Base-by-base conservation (phyloP, 53 echinoderm and acorn worm species). In the Stichopus horrens region DNA sequence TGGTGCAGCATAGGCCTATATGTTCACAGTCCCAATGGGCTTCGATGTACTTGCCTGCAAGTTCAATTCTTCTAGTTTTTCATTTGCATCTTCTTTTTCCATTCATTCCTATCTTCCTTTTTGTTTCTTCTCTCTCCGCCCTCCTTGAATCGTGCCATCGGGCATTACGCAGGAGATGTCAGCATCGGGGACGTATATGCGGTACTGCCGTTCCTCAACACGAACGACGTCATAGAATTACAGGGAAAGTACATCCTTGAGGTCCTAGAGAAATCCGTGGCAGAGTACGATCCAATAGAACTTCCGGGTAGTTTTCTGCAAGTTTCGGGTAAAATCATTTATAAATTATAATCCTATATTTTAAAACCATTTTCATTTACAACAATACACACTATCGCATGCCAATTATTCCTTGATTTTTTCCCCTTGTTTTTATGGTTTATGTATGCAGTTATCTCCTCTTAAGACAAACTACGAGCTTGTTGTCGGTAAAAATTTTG, bases 121-220 rank as follows among this genome's bases (percentile, higher is more conserved):
- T 63, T 16, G 5, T 13, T 63, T 16, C 10, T 63, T 63, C 16
- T 7, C 0, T 9, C 63, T 0, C 8, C 63, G 16, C 10, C 16
- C 5, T 63, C 11, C 10, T 63, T 13, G 4, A 8, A 63, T 63
- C 9, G 10, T 63, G 63, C 16, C 11, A 63, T 10, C 7, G 8
- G 63, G 63, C 11, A 1, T 16, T 57, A 74, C 54, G 59, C 18
- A 99, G 99, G 99, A 73, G 90, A 94, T 52, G 74, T 99, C 0
- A 93, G 86, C 0, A 58, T 93, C 4, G 99, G 99, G 6, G 96
- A 93, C 58, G 65, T 99, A 14, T 88, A 66, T 23, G 91, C 88
- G 11, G 94, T 96, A n/a, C 88, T 94, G 5, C 99, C 99, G 54
- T 99, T 95, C 60, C 93, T 96, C 7, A 99, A 96, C 79, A 99